Base-by-base conservation (phyloP, 2,888 invertebrate genomes). In the Pardosa pseudoannulata region DNA sequence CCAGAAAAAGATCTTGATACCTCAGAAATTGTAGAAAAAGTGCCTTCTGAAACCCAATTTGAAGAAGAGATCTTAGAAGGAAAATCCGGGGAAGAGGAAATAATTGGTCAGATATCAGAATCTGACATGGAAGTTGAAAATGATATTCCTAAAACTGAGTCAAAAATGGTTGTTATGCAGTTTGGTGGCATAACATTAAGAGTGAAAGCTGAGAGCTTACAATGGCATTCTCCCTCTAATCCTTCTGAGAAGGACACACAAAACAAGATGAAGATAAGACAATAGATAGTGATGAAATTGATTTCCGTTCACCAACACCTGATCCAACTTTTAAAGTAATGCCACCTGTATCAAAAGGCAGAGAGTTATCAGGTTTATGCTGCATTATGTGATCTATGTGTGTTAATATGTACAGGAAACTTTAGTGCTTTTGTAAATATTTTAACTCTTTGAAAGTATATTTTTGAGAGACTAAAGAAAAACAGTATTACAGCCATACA, bases 291-390 rank as follows among this genome's bases (percentile, higher is more conserved):
- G 93, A 94, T 0, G 94, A 94, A 89, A 93, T 93, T 82, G 93
- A 93, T 19, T 79, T 79, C 68, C 75, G 67, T 62, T 85, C 88
- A 62, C 88, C 88, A 23, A 71, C 81, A 27, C 88, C 88, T 27
- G 88, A 88, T 62, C 79, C 88, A 13, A 65, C 65, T 89, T 92
- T 97, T 72, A 94, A 94, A 89, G 94, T 94, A 90, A 93, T 95
- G 89, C 95, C 96, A 3, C 94, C 94, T 0, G 93, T 95, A 50
- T 93, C 93, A 85, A 95, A 94, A 91, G 97, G 96, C 32, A 93
- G 93, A 88, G 97, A 97, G 91, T 93, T 96, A 29, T 96, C 96
- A 0, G 97, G 96, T 39, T 93, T 97, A 89, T 97, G 97, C 93
- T 94, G 95, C 73, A 95, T 97, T 74, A 89, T 90, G 89, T 90